Evolutionary conservation across 1,140 invertebrate species (phyloP), one percentile per base, ranked within the genome.

Genomic region (Cyclargus thomasi): DNA sequence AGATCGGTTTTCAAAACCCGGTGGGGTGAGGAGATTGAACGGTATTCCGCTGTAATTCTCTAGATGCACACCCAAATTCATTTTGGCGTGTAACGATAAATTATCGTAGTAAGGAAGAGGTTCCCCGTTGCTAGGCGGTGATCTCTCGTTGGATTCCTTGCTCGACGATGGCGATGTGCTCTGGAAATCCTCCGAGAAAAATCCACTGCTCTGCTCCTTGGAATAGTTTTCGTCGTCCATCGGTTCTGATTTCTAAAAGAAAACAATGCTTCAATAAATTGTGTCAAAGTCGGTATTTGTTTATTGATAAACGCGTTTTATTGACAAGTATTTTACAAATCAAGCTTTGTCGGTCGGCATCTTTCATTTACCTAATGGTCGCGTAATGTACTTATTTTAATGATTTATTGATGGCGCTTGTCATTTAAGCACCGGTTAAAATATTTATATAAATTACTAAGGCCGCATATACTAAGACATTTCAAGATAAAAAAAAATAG

Each of bases 121-220:
- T 18, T 91, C 91, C 53, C 91, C 88, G 67, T 86, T 88, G 62
- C 87, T 91, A 29, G 82, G 75, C 0, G 89, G 90, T 5, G 90
- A 90, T 63, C 90, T 82, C 0, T 83, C 85, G 64, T 86, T 90
- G 0, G 90, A 91, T 68, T 90, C 91, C 39, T 89, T 91, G 64
- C 87, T 90, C 2, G 88, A 90, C 5, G 90, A 90, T 2, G 90
- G 90, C 0, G 90, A 91, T 0, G 90, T 85, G 67, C 90, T 91
- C 67, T 91, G 90, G 69, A 91, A 91, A 14, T 89, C 87, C 69
- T 91, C 90, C 0, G 90, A 91, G 70, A 88, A 89, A 69, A 89
- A 90, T n/a, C 85, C 86, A 66, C 86, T 90, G 17, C 77, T 77
- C 70, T 88, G 86, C 23, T 88, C 88, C 63, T 90, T 90, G 5